These are phyloP conservation scores for Pangasius macronema DNA, from an alignment of 2,797 vertebrate species.

Conservation along the genomic window DNA sequence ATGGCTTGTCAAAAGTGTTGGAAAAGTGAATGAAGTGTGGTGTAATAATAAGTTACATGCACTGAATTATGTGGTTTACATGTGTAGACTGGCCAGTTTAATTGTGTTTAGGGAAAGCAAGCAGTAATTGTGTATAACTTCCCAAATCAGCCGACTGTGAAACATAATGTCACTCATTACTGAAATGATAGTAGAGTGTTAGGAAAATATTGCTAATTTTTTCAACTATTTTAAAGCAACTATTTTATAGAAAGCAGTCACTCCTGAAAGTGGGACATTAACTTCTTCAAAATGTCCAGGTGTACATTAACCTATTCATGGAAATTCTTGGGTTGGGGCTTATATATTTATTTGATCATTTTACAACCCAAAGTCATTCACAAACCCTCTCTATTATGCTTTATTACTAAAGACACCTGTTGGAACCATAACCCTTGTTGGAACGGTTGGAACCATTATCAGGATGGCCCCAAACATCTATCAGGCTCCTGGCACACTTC, in stretches of 20 bases:
- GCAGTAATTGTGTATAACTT: conserved; percentile 22
- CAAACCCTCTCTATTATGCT: conserved; percentile 36
- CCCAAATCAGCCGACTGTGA: conserved; percentile 26
- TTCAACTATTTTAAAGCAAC: not conserved
- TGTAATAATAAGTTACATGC: not conserved
- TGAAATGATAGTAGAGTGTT: conserved; percentile 12
- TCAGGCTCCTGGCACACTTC: not conserved
- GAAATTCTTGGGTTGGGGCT: not conserved
- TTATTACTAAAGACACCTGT: conserved; percentile 56
- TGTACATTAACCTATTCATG: conserved; percentile 46
- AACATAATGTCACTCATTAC: conserved; percentile 35
- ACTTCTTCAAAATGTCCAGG: conserved; percentile 45
- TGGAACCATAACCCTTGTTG: conserved; percentile 45
- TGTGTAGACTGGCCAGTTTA: conserved; percentile 28
- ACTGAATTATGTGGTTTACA: conserved; percentile 7
- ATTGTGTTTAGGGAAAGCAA: conserved; percentile 36
- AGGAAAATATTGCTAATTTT: conserved; percentile 8
- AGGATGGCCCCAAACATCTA: conserved; percentile 8
- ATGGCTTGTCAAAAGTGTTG: conserved; percentile 27
- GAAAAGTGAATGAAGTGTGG: conserved; percentile 20
- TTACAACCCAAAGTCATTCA: conserved; percentile 24
- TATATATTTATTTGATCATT: conserved; percentile 37
- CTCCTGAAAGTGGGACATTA: conserved; percentile 38
- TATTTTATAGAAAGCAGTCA: conserved; percentile 33
- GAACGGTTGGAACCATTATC: no score